Evolutionary conservation across 1,140 invertebrate species (phyloP).

Genomic region (Phortica variegata): DNA sequence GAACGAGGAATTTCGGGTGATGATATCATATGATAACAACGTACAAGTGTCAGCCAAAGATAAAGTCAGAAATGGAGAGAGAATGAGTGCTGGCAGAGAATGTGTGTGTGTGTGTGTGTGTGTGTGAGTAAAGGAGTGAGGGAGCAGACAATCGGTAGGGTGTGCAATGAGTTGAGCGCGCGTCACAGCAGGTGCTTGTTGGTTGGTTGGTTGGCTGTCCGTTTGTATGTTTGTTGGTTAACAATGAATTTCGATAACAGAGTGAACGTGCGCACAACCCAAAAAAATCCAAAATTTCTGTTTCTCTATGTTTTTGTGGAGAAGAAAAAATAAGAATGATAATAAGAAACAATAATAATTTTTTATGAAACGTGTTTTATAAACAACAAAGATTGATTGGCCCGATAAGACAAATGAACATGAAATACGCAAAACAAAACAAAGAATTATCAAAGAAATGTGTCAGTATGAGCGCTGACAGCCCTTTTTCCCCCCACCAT

Average conservation of each 20-base stretch:
- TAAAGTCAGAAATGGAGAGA: constrained; percentile 10
- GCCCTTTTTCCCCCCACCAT: constrained; percentile 14
- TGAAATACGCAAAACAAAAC: constrained; percentile 4
- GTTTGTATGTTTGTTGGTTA: constrained; percentile 5
- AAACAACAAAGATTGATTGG: constrained; percentile 54
- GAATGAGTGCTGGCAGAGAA: constrained; percentile 1
- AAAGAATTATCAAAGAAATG: constrained; percentile 41
- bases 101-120: too few relatives aligned
- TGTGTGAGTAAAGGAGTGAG: constrained; percentile 18
- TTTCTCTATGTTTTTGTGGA: too few relatives aligned
- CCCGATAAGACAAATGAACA: constrained; percentile 43
- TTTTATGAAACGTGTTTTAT: constrained; percentile 55
- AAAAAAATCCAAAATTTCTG: too few relatives aligned
- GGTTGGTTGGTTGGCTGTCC: too few relatives aligned
- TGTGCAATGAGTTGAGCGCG: background rate
- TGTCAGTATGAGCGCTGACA: constrained; percentile 28
- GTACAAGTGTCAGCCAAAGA: constrained; percentile 19
- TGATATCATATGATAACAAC: constrained; percentile 53
- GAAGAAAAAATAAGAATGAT: too few relatives aligned
- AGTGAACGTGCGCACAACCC: too few relatives aligned
- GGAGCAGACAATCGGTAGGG: background rate
- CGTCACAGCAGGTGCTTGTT: constrained; percentile 3
- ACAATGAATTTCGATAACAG: too few relatives aligned
- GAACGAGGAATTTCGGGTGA: constrained; percentile 51
- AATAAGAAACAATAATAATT: constrained; percentile 55